phyloP scores from a whole-genome alignment of 2,113 vertebrate species.

The Dolichotis patagonum region DNA sequence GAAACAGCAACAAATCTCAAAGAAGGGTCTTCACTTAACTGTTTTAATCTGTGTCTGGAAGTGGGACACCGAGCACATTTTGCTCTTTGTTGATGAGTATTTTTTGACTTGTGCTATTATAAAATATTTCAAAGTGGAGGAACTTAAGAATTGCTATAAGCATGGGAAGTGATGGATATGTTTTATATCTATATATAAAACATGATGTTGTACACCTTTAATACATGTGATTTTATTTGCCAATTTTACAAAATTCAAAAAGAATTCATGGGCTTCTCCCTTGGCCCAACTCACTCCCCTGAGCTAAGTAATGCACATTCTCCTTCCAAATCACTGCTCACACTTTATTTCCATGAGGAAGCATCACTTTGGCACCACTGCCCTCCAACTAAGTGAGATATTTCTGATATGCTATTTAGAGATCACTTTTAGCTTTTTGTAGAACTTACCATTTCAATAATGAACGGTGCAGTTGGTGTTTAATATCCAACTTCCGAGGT shows the following conservation, averaged over 20 bases:
- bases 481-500: not conserved
- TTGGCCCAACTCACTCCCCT: not conserved
- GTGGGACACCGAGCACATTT: not conserved
- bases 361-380: not conserved
- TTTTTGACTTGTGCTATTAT: not conserved
- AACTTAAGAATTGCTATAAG: not conserved
- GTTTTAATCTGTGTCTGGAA: not conserved
- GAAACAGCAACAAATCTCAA: not conserved
- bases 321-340: not conserved
- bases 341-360: not conserved
- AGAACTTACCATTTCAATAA: slow-evolving; percentile 14
- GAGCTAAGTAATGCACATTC: not conserved
- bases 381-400: not conserved
- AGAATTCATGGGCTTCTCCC: not conserved
- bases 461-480: slow-evolving; percentile 5
- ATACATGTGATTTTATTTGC: not conserved
- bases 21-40: not conserved
- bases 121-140: not conserved
- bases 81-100: not conserved
- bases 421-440: not conserved
- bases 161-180: not conserved
- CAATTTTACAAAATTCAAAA: not conserved
- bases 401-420: not conserved
- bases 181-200: not conserved
- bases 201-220: not conserved